Evolutionary conservation across 2,888 invertebrate genomes (phyloP).

Genomic region (Luperina nickerlii): DNA sequence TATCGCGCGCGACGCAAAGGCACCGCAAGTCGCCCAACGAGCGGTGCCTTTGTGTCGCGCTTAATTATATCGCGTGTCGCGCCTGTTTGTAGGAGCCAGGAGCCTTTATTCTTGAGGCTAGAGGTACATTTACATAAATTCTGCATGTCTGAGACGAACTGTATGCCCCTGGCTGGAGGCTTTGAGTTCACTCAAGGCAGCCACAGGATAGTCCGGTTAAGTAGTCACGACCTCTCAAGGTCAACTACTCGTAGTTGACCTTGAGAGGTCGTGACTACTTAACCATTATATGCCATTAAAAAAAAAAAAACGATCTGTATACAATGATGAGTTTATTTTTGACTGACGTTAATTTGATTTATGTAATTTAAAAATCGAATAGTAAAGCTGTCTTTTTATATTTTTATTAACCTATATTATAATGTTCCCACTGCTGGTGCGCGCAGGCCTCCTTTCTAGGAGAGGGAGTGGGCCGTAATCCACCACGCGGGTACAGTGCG

Average conservation of each 20-base stretch:
- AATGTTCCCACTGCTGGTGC: background rate
- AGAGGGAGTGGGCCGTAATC: background rate
- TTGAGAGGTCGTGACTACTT: no score
- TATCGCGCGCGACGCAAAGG: no score
- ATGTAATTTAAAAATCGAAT: conserved; percentile 12
- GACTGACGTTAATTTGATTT: conserved; percentile 22
- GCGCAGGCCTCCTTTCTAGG: background rate
- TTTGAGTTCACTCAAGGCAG: no score
- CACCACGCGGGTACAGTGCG: background rate
- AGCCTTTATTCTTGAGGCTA: conserved; percentile 29
- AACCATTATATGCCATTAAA: no score
- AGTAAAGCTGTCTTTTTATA: background rate
- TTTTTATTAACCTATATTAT: background rate
- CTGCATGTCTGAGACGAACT: conserved; percentile 22
- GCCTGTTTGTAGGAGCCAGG: no score
- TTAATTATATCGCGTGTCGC: no score
- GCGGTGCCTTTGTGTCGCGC: no score
- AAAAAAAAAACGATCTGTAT: background rate
- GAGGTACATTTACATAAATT: conserved; percentile 34
- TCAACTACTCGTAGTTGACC: no score
- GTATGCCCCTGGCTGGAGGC: no score
- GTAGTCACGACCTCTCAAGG: no score
- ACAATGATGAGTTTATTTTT: conserved; percentile 16
- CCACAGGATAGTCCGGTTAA: no score
- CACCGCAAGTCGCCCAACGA: no score